Base-by-base conservation (phyloP, 2,888 invertebrate genomes). In the Nipponacmea schrenckii region DNA sequence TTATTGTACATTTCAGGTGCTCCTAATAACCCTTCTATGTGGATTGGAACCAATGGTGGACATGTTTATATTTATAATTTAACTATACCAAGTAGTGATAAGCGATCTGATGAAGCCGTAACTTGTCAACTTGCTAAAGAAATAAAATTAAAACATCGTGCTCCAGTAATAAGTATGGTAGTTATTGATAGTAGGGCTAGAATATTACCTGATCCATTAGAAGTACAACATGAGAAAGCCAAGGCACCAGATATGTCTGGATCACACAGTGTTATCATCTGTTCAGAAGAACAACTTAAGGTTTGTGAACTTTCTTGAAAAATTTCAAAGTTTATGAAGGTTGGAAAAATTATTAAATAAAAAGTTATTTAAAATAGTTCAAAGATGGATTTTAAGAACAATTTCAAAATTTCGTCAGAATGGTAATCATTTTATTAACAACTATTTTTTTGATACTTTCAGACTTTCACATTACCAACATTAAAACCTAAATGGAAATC, bases 271-370 rank as follows among this genome's bases (percentile, higher is more conserved):
- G 96, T 98, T 62, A 92, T 98, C 74, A 97, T 98, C 85, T 95
- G 96, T 71, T 96, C 96, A n/a, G 98, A 98, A 90, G 98, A 98
- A 89, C 98, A 98, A 90, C 96, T 98, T 90, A 98, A 98, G 91
- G 94, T 91, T 78, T 73, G 80, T 65, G 4, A 24, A 4, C 31
- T 39, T 39, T 39, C 39, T 39, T 39, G 8, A 39, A 8, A 7
- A 8, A 5, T 39, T 39, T 39, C 7, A 39, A 39, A 39, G 10
- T 8, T 1, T 8, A 8, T 39, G 39, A 39, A 5, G 39, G 1
- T 8, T n/a, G n/a, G n/a, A n/a, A n/a, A n/a, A n/a, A n/a, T n/a
- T n/a, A n/a, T n/a, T n/a, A n/a, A n/a, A n/a, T n/a, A n/a, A n/a
- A n/a, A n/a, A n/a, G n/a, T n/a, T n/a, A n/a, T n/a, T n/a, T n/a